Evolutionary conservation across 2,797 vertebrate genomes (phyloP), one percentile per base, ranked within the genome.

Genomic region (Syndactyla subalaris): DNA sequence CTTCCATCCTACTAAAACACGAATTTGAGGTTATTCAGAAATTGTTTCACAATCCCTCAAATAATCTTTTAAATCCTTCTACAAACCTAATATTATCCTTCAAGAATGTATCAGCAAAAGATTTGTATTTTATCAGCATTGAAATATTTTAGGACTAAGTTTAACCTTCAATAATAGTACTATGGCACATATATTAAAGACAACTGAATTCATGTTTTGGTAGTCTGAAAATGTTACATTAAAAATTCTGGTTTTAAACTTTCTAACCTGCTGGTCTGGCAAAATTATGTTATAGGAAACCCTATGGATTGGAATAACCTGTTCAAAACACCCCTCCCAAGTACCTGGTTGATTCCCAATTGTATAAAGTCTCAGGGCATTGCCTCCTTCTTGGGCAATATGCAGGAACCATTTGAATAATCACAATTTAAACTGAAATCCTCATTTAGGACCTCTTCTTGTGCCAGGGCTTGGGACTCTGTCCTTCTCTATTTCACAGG

Each of bases 11-110:
- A 86, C 67, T 85, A 75, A 87, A 89, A 7, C 27, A 43, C 0
- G 4, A 72, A 49, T 91, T 75, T 73, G 36, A 79, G 24, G 68
- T 88, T 94, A 86, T 59, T n/a, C 73, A 93, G 76, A 91, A 93
- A 89, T 36, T 85, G 43, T 92, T 75, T 92, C 77, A 83, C 48
- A 95, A 14, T 89, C 45, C 24, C 19, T 51, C 41, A 63, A 48
- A 63, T 85, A 89, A 89, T 62, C 66, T 77, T 91, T 92, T 54
- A 91, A 94, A 92, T 79, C 76, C 39, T 84, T 48, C 76, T 61
- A 54, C 36, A 92, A 89, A 89, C 41, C 6, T 67, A 67, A 30
- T 83, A 29, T 59, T 83, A 87, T 59, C 65, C n/a, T 87, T 86
- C 58, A 80, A 62, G 27, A 85, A 88, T 17, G 21, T 63, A 71